These are phyloP conservation scores for Enchytraeus crypticus DNA, from an alignment of 2,888 invertebrate species.

Conservation along the genomic window DNA sequence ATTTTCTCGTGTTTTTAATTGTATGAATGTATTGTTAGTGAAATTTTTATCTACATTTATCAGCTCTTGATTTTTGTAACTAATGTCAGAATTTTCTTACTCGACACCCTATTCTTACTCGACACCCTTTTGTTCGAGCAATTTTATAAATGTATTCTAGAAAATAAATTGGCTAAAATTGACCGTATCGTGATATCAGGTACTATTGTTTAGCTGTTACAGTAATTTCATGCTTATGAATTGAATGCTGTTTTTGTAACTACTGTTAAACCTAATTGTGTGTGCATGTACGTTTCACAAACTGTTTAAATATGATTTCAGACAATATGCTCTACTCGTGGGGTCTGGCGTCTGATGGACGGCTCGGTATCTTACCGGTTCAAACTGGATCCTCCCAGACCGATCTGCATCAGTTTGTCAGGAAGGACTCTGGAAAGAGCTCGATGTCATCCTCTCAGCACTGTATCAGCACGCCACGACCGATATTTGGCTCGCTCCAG, in stretches of 20 bases:
- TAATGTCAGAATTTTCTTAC: no score
- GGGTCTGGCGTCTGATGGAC: slow-evolving; percentile 45
- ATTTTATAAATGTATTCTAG: no score
- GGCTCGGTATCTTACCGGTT: slow-evolving; percentile 34
- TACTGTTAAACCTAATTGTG: background rate
- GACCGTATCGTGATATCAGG: no score
- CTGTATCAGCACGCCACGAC: slow-evolving; percentile 37
- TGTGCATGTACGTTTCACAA: background rate
- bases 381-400: no score
- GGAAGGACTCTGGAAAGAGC: slow-evolving; percentile 19
- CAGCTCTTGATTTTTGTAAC: no score
- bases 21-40: no score
- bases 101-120: no score
- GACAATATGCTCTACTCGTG: slow-evolving; percentile 46
- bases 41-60: no score
- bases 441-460: slow-evolving; percentile 34
- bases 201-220: no score
- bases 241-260: background rate
- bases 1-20: no score
- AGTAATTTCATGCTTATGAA: background rate
- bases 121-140: no score
- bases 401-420: background rate
- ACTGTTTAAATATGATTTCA: slow-evolving; percentile 22
- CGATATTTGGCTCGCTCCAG: slow-evolving; percentile 46
- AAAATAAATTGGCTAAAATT: no score